Evolutionary conservation across 2,888 invertebrate species (phyloP).

Genomic region (Tachina fera): DNA sequence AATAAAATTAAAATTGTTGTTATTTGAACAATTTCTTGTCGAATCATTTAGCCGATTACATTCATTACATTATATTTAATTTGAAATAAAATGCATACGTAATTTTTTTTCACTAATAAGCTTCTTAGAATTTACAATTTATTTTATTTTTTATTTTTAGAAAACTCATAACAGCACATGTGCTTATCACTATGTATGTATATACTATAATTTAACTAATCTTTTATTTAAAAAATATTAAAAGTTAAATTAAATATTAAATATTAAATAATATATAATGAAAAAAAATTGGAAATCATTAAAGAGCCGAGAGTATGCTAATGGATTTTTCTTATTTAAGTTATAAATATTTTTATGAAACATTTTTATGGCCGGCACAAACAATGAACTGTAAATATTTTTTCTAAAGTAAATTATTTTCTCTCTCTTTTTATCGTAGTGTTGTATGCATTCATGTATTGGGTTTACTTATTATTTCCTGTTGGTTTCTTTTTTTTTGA

Average conservation of each 20-base stretch:
- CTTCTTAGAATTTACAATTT: background rate
- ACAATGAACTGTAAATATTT: conserved; percentile 35
- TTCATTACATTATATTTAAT: background rate
- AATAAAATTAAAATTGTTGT: too few species aligned
- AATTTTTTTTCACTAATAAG: conserved; percentile 16
- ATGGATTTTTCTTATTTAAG: conserved; percentile 48
- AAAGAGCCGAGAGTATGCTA: conserved; percentile 29
- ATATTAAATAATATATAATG: background rate
- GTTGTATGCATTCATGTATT: too few species aligned
- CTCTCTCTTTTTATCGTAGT: background rate
- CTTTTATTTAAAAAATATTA: background rate
- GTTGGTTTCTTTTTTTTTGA: too few species aligned
- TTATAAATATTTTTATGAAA: conserved; percentile 26
- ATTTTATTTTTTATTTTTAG: background rate
- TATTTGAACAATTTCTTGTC: too few species aligned
- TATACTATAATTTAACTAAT: background rate
- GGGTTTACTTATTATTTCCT: too few species aligned
- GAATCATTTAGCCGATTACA: too few species aligned
- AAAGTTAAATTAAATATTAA: background rate
- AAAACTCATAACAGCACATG: background rate
- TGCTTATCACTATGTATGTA: background rate
- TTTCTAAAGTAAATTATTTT: conserved; percentile 39
- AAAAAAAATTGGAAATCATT: background rate
- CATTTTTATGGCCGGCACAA: conserved; percentile 45
- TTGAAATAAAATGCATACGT: background rate